Evolutionary conservation across 2,888 invertebrate species (phyloP).

Genomic region (Criorhina ranunculi): DNA sequence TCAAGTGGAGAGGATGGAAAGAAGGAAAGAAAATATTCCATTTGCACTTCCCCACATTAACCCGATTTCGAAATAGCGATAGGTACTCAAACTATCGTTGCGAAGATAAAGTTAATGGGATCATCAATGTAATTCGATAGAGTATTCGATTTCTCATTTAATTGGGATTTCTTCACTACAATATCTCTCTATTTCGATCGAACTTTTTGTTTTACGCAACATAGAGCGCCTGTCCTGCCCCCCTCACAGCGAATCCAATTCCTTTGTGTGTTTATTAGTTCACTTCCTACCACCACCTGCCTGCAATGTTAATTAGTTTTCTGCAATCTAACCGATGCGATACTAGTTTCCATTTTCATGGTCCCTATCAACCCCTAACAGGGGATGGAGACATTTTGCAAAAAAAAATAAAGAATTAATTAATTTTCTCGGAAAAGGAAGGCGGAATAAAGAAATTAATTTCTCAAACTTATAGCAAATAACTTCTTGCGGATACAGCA

Average conservation of each 20-base stretch:
- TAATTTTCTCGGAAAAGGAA: neutral
- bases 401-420: too few relatives aligned
- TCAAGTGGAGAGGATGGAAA: neutral
- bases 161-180: neutral
- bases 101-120: conserved; percentile 25
- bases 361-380: neutral
- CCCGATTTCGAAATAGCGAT: neutral
- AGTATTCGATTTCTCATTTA: conserved; percentile 3
- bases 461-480: neutral
- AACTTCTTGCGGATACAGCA: conserved; percentile 1
- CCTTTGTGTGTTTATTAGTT: neutral
- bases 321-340: conserved; percentile 6
- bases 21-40: conserved; percentile 6
- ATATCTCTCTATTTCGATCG: conserved; percentile 4
- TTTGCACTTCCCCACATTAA: conserved; percentile 2
- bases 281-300: neutral
- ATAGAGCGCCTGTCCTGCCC: neutral
- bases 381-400: conserved; percentile 2
- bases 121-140: conserved; percentile 22
- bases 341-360: neutral
- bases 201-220: neutral
- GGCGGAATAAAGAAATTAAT: neutral
- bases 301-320: conserved; percentile 53
- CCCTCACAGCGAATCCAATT: neutral
- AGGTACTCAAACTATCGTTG: conserved; percentile 18